phyloP scores from a whole-genome alignment of 2,113 vertebrate genomes.

The Brachypodius melanocephalos region DNA sequence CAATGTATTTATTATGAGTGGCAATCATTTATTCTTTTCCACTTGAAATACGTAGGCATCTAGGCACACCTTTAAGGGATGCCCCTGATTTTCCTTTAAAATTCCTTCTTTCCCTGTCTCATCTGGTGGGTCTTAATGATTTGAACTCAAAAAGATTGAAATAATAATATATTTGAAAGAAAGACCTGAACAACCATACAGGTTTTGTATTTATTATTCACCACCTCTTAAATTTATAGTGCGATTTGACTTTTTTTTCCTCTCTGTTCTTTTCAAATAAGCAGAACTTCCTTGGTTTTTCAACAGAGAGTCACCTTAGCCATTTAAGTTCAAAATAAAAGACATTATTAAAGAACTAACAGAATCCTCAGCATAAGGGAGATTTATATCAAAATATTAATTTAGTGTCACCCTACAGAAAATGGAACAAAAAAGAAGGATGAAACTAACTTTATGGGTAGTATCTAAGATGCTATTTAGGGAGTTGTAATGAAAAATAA shows the following conservation, averaged over 20 bases:
- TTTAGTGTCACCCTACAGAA: not conserved
- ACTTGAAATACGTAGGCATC: constrained; percentile 35
- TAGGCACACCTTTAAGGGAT: constrained; percentile 46
- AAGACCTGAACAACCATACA: not conserved
- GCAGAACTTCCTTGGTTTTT: not conserved
- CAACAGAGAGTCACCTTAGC: not conserved
- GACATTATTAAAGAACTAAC: not conserved
- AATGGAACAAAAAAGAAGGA: not conserved
- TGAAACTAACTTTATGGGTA: not conserved
- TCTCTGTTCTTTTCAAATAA: not conserved
- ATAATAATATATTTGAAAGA: constrained; percentile 9
- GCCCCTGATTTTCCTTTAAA: constrained; percentile 50
- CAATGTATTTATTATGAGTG: constrained; percentile 53
- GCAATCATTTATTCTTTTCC: constrained; percentile 49
- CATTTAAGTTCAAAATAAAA: constrained; percentile 22
- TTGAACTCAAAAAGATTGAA: not conserved
- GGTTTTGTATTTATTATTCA: not conserved
- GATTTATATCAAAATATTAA: not conserved
- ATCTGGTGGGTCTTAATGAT: not conserved
- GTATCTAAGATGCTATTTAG: not conserved
- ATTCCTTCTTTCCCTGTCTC: constrained; percentile 15
- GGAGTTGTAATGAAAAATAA: not conserved
- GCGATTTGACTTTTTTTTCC: not conserved
- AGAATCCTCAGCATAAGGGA: not conserved
- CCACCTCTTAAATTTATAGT: not conserved